phyloP scores from a whole-genome alignment of 2,797 vertebrate species.

The Helostoma temminkii region DNA sequence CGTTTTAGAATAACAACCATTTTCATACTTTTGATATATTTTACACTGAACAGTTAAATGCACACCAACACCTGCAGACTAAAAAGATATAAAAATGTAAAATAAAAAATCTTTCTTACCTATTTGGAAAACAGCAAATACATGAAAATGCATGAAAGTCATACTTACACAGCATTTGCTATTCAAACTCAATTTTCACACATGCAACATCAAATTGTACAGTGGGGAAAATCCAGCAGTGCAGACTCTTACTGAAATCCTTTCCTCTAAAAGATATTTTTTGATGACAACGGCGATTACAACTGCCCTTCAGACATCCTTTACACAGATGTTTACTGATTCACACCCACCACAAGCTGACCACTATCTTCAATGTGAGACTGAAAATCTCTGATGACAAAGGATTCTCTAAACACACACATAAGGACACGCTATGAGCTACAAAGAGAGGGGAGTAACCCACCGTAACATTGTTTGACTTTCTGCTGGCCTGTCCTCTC shows the following conservation, averaged over 20 bases:
- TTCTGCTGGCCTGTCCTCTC: slow-evolving; percentile 18
- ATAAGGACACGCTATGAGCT: slow-evolving; percentile 13
- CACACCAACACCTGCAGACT: too few relatives aligned
- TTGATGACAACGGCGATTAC: slow-evolving; percentile 13
- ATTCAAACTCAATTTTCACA: neutral
- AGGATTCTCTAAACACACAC: slow-evolving; percentile 14
- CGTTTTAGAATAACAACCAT: too few relatives aligned
- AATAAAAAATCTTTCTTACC: too few relatives aligned
- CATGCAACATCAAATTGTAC: neutral
- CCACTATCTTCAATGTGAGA: slow-evolving; percentile 37
- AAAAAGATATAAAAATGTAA: too few relatives aligned
- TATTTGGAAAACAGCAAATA: too few relatives aligned
- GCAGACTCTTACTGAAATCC: slow-evolving; percentile 28
- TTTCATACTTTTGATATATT: too few relatives aligned
- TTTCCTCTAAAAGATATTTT: slow-evolving; percentile 6
- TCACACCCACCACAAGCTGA: slow-evolving; percentile 8
- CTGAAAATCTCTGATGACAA: slow-evolving; percentile 41
- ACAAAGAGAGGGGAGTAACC: slow-evolving; percentile 29
- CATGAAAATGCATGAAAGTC: neutral
- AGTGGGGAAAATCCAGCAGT: neutral
- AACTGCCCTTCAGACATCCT: slow-evolving; percentile 63
- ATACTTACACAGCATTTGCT: neutral
- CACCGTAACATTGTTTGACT: slow-evolving; percentile 19
- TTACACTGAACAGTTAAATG: too few relatives aligned
- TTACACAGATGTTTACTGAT: slow-evolving; percentile 28